Percentiles rank a stretch among this genome's conserved stretches.
Conservation (phyloP, 1,140 invertebrate genomes). For the Heliconius nattereri region DNA sequence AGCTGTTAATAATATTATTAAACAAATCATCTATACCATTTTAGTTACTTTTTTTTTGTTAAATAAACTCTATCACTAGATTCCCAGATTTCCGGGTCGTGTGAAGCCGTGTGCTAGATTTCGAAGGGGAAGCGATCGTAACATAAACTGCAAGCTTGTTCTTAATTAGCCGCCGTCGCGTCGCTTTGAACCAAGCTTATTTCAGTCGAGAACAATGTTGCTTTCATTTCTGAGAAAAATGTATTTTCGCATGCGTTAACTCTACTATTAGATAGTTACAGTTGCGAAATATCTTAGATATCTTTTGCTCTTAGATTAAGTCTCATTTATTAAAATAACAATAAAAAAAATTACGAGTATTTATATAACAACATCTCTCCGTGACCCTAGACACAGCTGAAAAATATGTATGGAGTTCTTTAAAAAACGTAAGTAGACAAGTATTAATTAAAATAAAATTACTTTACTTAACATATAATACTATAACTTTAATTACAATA, state of each 20-base stretch:
- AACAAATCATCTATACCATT: background rate
- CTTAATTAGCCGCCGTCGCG: conserved; percentile 58
- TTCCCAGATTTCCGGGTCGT: conserved; percentile 25
- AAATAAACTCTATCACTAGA: background rate
- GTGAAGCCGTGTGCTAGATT: conserved; percentile 27
- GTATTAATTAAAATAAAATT: too few species aligned
- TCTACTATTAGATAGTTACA: conserved; percentile 14
- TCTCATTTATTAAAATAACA: background rate
- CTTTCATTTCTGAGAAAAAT: conserved; percentile 36
- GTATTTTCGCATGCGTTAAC: conserved; percentile 29
- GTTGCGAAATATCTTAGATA: background rate
- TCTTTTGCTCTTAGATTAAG: background rate
- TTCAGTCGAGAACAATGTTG: conserved; percentile 34
- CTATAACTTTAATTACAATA: too few species aligned
- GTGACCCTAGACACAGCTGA: too few species aligned
- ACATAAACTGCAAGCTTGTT: conserved; percentile 45
- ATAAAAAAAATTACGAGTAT: too few species aligned
- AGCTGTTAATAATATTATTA: background rate
- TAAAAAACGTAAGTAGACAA: too few species aligned
- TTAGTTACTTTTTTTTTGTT: background rate
- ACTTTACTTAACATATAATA: too few species aligned
- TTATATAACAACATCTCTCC: too few species aligned
- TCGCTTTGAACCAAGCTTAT: conserved; percentile 55
- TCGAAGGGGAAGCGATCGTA: conserved; percentile 45
- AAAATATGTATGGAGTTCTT: too few species aligned